Percentiles rank a stretch among this genome's conserved stretches.
Conservation (phyloP, 1,140 invertebrate genomes). For the Phymastichus coffea region DNA sequence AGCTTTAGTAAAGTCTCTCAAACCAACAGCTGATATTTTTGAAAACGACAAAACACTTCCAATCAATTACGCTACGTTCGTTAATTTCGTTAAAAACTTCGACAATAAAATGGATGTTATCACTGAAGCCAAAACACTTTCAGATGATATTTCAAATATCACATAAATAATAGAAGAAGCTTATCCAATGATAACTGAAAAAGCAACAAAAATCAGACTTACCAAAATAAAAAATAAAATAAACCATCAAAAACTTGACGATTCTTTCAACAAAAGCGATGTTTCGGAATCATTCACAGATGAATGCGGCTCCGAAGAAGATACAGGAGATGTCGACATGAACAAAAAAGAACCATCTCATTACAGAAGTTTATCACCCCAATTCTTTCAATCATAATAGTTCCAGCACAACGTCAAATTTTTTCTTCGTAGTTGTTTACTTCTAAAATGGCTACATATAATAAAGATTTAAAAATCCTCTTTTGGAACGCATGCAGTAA, state of each 20-base stretch:
- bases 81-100: neutral
- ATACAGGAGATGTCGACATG: too few relatives aligned
- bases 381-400: too few relatives aligned
- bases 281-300: too few relatives aligned
- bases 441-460: neutral
- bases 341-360: too few relatives aligned
- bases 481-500: slow-evolving; percentile 5
- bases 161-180: neutral
- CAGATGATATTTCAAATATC: neutral
- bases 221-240: neutral
- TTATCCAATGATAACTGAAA: neutral
- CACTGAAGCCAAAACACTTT: neutral
- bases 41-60: neutral
- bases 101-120: neutral
- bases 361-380: too few relatives aligned
- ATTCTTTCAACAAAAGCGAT: too few relatives aligned
- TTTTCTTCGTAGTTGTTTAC: too few relatives aligned
- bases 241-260: too few relatives aligned
- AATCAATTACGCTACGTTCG: neutral
- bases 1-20: neutral
- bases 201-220: neutral
- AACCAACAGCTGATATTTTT: neutral
- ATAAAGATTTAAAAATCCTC: neutral
- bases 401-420: too few relatives aligned
- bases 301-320: too few relatives aligned